Evolutionary conservation across 53 echinoderm and acorn worm genomes (phyloP).

Genomic region (Apostichopus leukothele): DNA sequence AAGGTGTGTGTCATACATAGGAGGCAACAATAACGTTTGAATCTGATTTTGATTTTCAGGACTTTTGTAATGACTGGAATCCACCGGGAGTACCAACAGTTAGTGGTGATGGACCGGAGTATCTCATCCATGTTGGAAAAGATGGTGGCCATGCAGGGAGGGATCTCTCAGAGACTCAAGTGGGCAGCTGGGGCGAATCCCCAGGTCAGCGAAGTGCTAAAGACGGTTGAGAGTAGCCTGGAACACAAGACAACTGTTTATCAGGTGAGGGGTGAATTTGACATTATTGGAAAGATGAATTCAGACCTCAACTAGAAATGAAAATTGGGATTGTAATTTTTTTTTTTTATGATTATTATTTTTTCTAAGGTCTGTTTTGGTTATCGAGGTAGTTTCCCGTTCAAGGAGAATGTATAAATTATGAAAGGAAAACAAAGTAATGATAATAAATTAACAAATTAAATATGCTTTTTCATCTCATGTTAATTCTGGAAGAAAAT

Average conservation of each 20-base stretch:
- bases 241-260: slow-evolving; percentile 60
- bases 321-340: not conserved
- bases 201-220: slow-evolving; percentile 71
- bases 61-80: slow-evolving; percentile 93
- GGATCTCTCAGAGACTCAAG: slow-evolving; percentile 85
- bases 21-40: no score
- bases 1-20: no score
- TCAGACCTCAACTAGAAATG: not conserved
- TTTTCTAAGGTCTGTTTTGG: no score
- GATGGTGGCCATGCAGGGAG: slow-evolving; percentile 65
- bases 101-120: slow-evolving; percentile 66
- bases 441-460: no score
- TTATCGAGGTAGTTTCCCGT: no score
- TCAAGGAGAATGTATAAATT: no score
- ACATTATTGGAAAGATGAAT: not conserved
- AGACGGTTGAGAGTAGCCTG: slow-evolving; percentile 77
- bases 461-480: no score
- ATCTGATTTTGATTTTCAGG: slow-evolving; percentile 50
- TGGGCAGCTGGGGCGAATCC: slow-evolving; percentile 99
- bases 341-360: no score
- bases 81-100: slow-evolving; percentile 75
- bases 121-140: slow-evolving; percentile 73
- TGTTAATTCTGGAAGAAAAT: no score
- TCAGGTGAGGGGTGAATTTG: slow-evolving; percentile 55
- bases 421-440: no score